These are phyloP conservation scores for Gymnoscopelus microlampas DNA, from an alignment of 2,797 vertebrate species.

Conservation along the genomic window DNA sequence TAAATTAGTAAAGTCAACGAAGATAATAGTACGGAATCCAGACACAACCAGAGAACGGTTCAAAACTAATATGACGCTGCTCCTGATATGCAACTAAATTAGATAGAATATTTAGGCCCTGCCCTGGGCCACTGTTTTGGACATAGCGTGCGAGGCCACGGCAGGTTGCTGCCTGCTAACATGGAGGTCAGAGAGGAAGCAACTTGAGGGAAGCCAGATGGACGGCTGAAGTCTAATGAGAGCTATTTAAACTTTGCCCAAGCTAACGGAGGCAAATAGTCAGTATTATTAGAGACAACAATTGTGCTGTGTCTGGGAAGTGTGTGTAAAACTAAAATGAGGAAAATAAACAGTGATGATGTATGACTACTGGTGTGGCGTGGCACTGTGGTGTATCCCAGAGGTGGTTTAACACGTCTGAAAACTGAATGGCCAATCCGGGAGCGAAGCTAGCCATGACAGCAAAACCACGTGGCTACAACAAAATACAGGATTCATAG, in stretches of 20 bases:
- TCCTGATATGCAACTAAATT: constrained; percentile 18
- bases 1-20: constrained; percentile 27
- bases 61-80: constrained; percentile 25
- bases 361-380: constrained; percentile 9
- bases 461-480: no score
- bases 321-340: constrained; percentile 2
- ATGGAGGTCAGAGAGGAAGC: background rate
- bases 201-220: constrained; percentile 13
- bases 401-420: no score
- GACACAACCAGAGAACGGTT: constrained; percentile 33
- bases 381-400: background rate
- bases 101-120: constrained; percentile 9
- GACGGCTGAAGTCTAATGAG: background rate
- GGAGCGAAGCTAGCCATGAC: no score
- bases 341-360: constrained; percentile 9
- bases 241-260: constrained; percentile 14
- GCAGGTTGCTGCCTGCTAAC: background rate
- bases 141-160: background rate
- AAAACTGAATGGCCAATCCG: no score
- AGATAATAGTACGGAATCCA: constrained; percentile 5
- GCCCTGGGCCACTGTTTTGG: constrained; percentile 14
- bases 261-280: constrained; percentile 4
- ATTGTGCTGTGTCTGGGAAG: background rate
- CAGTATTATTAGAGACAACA: constrained; percentile 17
- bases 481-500: no score